Percentiles rank a stretch among this genome's conserved stretches.
Conservation (phyloP, 2,888 invertebrate genomes). For the Anorthoa munda region DNA sequence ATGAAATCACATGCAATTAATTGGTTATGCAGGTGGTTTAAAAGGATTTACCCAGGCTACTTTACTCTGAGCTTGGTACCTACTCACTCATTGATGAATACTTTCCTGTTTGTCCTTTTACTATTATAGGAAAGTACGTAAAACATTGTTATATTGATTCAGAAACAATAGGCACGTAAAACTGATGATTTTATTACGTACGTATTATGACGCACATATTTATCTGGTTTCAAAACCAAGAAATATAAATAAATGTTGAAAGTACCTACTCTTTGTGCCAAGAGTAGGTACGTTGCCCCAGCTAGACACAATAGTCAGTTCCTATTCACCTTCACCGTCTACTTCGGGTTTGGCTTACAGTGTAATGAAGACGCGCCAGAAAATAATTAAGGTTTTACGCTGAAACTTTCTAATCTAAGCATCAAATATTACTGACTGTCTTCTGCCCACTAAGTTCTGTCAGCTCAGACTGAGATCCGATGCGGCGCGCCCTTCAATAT, state of each 20-base stretch:
- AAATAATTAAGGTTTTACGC: not conserved
- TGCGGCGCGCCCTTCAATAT: too few species aligned
- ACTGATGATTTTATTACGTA: slow-evolving; percentile 5
- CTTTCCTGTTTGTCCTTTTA: slow-evolving; percentile 40
- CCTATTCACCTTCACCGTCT: too few species aligned
- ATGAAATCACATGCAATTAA: slow-evolving; percentile 27
- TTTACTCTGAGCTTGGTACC: slow-evolving; percentile 2
- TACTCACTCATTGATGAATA: not conserved
- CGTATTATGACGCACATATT: not conserved
- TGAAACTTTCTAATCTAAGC: not conserved
- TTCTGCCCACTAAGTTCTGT: too few species aligned
- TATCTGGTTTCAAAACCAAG: not conserved
- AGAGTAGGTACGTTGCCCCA: not conserved
- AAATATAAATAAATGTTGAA: not conserved
- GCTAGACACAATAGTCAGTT: not conserved
- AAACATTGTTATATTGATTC: slow-evolving; percentile 8
- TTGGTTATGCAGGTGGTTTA: slow-evolving; percentile 2
- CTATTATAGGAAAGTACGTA: not conserved
- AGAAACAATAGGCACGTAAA: not conserved
- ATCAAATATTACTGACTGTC: not conserved
- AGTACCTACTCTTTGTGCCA: too few species aligned
- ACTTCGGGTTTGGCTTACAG: not conserved
- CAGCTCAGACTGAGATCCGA: too few species aligned
- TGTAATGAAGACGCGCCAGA: not conserved
- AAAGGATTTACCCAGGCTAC: slow-evolving; percentile 30